phyloP scores from a whole-genome alignment of 2,888 invertebrate species.

The Venusia cambrica region DNA sequence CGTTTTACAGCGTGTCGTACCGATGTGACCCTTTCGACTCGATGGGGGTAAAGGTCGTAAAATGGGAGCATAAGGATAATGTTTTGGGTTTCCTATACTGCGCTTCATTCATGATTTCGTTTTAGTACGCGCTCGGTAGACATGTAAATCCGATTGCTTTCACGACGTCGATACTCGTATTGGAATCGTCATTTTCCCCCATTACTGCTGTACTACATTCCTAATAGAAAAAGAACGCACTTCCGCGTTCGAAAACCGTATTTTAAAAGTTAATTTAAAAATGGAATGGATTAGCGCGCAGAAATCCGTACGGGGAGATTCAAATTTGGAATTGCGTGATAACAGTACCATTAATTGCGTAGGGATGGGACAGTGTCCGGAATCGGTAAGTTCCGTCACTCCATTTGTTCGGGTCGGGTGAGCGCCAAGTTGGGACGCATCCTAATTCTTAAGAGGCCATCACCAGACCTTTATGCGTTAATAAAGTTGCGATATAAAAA shows the following conservation, averaged over 20 bases:
- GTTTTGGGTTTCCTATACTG: conserved; percentile 79
- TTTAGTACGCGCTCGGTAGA: conserved; percentile 74
- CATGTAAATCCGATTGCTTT: conserved; percentile 79
- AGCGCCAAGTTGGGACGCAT: conserved; percentile 66
- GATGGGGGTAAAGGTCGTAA: conserved; percentile 81
- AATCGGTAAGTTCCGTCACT: conserved; percentile 61
- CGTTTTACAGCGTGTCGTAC: conserved; percentile 70
- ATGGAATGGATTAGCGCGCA: conserved; percentile 33
- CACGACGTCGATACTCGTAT: conserved; percentile 65
- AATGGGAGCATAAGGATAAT: conserved; percentile 82
- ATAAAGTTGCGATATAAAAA: conserved; percentile 81
- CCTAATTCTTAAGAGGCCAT: conserved; percentile 80
- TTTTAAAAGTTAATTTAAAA: conserved; percentile 35
- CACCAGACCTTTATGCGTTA: conserved; percentile 80
- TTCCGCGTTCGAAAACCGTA: conserved; percentile 21
- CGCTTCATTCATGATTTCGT: conserved; percentile 81
- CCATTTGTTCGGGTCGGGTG: conserved; percentile 74
- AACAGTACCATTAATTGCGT: conserved; percentile 66
- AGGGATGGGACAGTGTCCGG: conserved; percentile 53
- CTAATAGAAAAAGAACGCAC: conserved; percentile 53
- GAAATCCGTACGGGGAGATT: conserved; percentile 50
- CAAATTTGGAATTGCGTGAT: conserved; percentile 64
- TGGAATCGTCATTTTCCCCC: conserved; percentile 52
- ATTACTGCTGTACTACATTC: conserved; percentile 70
- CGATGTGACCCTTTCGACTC: conserved; percentile 76